These are phyloP conservation scores for Rhodeus uyekii DNA, from an alignment of 2,797 vertebrate genomes.

Conservation along the genomic window DNA sequence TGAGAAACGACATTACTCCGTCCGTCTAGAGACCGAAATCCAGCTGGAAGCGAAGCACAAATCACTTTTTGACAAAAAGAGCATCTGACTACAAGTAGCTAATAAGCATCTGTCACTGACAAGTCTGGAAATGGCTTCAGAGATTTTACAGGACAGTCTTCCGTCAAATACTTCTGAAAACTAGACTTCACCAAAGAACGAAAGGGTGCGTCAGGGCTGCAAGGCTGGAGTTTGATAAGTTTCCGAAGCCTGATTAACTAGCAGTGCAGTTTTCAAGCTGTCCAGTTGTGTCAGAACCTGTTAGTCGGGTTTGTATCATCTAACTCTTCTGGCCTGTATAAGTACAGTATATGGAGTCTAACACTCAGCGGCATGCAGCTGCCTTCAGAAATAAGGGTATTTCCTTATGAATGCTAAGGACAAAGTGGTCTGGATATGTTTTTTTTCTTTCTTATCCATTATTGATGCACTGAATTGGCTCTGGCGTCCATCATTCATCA, in stretches of 20 bases:
- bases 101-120: constrained; percentile 34
- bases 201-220: not conserved
- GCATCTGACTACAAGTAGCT: constrained; percentile 21
- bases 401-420: not conserved
- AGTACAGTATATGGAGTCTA: not conserved
- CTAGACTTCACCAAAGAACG: not conserved
- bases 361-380: not conserved
- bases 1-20: not conserved
- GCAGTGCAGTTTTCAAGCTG: not conserved
- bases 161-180: not conserved
- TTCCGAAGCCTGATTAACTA: not conserved
- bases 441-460: not conserved
- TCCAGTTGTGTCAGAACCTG: not conserved
- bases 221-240: not conserved
- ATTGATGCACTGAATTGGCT: not conserved
- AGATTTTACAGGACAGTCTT: not conserved
- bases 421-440: not conserved
- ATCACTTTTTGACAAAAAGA: constrained; percentile 24
- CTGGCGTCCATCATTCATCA: not conserved
- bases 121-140: constrained; percentile 1
- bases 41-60: constrained; percentile 8
- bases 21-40: constrained; percentile 10
- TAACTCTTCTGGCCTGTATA: not conserved
- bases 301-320: not conserved
- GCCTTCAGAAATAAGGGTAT: not conserved